Conservation (phyloP, 2,113 vertebrate genomes). For the Mastomys natalensis region DNA sequence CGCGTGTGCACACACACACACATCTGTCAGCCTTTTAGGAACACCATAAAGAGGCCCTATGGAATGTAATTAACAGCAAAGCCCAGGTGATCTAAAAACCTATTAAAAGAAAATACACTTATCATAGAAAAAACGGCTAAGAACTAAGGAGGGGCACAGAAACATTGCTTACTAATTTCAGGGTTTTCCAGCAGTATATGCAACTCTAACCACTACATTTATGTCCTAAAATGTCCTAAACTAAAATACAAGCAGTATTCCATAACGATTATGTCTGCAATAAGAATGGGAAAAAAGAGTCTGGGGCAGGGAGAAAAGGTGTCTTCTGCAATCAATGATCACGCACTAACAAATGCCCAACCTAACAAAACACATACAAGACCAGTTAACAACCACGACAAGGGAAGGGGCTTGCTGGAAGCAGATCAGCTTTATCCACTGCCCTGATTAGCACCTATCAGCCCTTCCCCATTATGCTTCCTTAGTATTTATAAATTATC, state of each 20-base stretch:
- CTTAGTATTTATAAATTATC: conserved; percentile 96
- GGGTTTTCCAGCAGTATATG: neutral
- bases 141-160: neutral
- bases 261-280: conserved; percentile 73
- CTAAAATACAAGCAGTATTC: conserved; percentile 62
- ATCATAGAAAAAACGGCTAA: conserved; percentile 61
- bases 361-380: conserved; percentile 84
- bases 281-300: conserved; percentile 75
- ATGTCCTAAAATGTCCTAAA: conserved; percentile 32
- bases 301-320: conserved; percentile 47
- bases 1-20: neutral
- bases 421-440: conserved; percentile 93
- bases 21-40: conserved; percentile 59
- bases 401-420: conserved; percentile 93
- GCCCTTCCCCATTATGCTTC: conserved; percentile 93
- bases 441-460: conserved; percentile 94
- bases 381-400: conserved; percentile 90
- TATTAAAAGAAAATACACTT: conserved; percentile 73
- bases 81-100: conserved; percentile 72
- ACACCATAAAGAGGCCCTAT: conserved; percentile 59
- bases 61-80: conserved; percentile 78
- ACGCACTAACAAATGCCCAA: conserved; percentile 85
- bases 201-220: conserved; percentile 43
- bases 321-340: conserved; percentile 82
- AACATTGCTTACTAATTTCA: conserved; percentile 53